phyloP scores from a whole-genome alignment of 2,797 vertebrate species.

The Alca torda region DNA sequence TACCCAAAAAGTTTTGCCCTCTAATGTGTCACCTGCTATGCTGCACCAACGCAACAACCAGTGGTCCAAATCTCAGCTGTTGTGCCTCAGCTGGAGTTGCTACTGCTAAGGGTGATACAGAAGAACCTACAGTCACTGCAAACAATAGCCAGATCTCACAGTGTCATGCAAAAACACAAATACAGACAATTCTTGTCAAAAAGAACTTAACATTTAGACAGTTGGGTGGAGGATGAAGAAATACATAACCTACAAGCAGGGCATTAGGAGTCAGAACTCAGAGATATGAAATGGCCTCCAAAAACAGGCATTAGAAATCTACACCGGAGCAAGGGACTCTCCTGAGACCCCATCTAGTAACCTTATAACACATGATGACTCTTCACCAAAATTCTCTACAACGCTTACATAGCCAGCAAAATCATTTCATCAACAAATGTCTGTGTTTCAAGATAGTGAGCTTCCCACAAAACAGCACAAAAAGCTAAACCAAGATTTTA shows the following conservation, averaged over 20 bases:
- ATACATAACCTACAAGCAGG: not conserved
- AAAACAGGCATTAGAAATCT: not conserved
- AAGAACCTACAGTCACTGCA: not conserved
- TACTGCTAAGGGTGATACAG: not conserved
- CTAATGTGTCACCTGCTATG: not conserved
- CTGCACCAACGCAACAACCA: not conserved
- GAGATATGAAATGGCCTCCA: not conserved
- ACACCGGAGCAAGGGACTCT: not conserved
- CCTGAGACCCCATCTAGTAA: not conserved
- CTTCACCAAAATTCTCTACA: not conserved
- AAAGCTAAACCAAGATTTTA: not conserved
- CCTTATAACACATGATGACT: not conserved
- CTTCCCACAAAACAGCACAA: not conserved
- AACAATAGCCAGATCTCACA: not conserved
- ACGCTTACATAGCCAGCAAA: not conserved
- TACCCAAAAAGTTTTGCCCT: slow-evolving; percentile 28
- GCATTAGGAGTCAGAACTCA: not conserved
- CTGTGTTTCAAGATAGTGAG: not conserved
- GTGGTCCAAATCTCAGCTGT: not conserved
- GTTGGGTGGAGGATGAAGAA: not conserved
- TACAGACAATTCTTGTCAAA: not conserved
- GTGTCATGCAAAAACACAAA: not conserved
- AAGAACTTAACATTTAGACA: not conserved
- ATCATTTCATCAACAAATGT: not conserved
- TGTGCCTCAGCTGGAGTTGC: not conserved